Conservation (phyloP, 2,113 vertebrate species). For the Macrotus californicus region DNA sequence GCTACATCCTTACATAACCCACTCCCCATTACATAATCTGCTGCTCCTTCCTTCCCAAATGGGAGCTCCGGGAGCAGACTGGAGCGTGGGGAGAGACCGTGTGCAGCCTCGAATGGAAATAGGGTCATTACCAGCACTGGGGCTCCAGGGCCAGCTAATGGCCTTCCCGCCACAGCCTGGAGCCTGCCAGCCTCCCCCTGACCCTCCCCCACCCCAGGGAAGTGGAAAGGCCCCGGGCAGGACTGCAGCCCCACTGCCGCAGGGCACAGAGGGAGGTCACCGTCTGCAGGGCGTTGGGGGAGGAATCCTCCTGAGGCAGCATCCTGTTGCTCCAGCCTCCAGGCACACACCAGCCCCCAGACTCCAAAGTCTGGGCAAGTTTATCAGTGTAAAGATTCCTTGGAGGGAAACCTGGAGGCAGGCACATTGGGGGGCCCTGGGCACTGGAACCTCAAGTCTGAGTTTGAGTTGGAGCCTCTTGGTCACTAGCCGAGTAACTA, state of each 20-base stretch:
- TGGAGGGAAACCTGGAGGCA: neutral
- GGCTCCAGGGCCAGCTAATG: neutral
- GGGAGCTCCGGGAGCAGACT: constrained; percentile 3
- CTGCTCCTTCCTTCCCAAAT: neutral
- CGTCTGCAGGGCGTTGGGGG: neutral
- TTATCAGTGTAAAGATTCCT: neutral
- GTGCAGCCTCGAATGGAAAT: neutral
- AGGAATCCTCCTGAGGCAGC: neutral
- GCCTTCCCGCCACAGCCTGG: neutral
- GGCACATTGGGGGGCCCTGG: accelerated
- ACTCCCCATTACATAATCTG: constrained; percentile 51
- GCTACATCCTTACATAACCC: constrained; percentile 52
- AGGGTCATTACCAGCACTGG: neutral
- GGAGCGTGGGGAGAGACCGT: neutral
- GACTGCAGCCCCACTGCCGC: neutral
- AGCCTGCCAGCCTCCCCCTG: neutral
- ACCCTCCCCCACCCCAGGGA: neutral
- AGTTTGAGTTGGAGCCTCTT: neutral
- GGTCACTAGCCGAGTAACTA: neutral
- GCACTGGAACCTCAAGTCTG: neutral
- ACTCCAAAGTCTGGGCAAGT: neutral
- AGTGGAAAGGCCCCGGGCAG: neutral
- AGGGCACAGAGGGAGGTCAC: neutral
- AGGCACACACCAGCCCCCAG: neutral
- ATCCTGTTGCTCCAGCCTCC: neutral